Evolutionary conservation across 2,797 vertebrate genomes (phyloP).

Genomic region (Siniperca scherzeri): DNA sequence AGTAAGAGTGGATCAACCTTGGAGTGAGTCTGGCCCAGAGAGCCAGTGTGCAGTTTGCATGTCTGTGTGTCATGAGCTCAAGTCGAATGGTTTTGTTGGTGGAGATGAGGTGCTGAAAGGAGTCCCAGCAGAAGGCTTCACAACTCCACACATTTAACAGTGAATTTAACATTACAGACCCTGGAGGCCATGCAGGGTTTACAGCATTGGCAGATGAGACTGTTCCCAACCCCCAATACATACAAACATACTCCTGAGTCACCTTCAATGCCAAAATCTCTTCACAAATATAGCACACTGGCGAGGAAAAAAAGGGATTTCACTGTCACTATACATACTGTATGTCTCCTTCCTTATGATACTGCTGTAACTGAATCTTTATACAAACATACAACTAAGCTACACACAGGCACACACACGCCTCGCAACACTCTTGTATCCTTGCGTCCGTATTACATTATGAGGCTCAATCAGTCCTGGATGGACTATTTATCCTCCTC

Average conservation of each 20-base stretch:
- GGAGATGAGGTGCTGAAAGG: constrained; percentile 44
- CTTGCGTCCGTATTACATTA: constrained; percentile 50
- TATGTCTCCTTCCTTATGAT: constrained; percentile 30
- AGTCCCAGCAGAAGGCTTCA: constrained; percentile 56
- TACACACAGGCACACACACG: constrained; percentile 26
- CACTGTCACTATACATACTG: constrained; percentile 22
- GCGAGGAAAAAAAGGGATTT: constrained; percentile 55
- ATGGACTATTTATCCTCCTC: constrained; percentile 72
- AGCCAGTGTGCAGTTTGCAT: not conserved
- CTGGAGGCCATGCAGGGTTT: constrained; percentile 47
- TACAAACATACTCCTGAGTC: constrained; percentile 23
- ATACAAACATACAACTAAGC: constrained; percentile 45
- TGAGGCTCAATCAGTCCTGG: constrained; percentile 71
- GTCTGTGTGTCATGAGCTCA: constrained; percentile 50
- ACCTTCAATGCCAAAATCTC: constrained; percentile 42
- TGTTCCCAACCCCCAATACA: constrained; percentile 32
- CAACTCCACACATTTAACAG: constrained; percentile 64
- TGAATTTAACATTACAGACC: constrained; percentile 71
- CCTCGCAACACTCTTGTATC: constrained; percentile 27
- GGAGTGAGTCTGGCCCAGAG: constrained; percentile 7
- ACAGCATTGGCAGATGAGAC: constrained; percentile 39
- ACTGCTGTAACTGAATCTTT: constrained; percentile 35
- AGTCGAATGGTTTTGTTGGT: constrained; percentile 32
- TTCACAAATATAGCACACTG: constrained; percentile 42
- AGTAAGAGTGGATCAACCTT: constrained; percentile 24